These are phyloP conservation scores for Siniperca chuatsi DNA, from an alignment of 2,113 vertebrate genomes.

Conservation along the genomic window DNA sequence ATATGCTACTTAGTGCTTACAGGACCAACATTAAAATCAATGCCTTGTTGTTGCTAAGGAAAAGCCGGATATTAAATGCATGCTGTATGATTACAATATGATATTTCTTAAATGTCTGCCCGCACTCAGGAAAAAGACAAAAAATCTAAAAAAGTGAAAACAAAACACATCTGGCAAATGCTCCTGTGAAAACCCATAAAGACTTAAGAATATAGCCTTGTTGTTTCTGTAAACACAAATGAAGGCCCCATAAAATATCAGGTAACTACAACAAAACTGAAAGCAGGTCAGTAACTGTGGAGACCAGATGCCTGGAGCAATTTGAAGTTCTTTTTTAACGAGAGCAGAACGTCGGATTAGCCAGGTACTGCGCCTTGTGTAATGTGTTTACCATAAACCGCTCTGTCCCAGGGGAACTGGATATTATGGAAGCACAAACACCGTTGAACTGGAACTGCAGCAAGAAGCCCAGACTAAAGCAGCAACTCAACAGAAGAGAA, in stretches of 20 bases:
- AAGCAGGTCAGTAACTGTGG: constrained; percentile 71
- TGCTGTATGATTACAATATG: background rate
- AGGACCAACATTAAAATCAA: constrained; percentile 5
- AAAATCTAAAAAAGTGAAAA: constrained; percentile 67
- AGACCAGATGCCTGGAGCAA: constrained; percentile 71
- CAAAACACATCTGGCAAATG: constrained; percentile 71
- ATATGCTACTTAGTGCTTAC: constrained; percentile 15
- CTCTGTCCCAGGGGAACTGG: constrained; percentile 44
- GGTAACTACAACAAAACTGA: constrained; percentile 84
- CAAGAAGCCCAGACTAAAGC: constrained; percentile 17
- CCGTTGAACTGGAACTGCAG: constrained; percentile 29
- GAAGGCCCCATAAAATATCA: constrained; percentile 79
- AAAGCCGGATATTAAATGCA: constrained; percentile 5
- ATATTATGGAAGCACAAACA: constrained; percentile 44
- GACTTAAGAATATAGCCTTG: constrained; percentile 72
- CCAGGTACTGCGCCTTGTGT: constrained; percentile 61
- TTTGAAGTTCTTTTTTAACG: constrained; percentile 57
- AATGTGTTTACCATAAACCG: constrained; percentile 65
- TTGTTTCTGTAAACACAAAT: constrained; percentile 84
- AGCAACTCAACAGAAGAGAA: constrained; percentile 29
- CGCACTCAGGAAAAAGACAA: constrained; percentile 29
- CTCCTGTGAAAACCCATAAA: constrained; percentile 75
- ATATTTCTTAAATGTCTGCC: constrained; percentile 10
- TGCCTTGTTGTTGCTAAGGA: background rate
- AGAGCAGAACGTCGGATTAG: constrained; percentile 61